Conservation (phyloP, 2,113 vertebrate species). For the Numenius arquata region DNA sequence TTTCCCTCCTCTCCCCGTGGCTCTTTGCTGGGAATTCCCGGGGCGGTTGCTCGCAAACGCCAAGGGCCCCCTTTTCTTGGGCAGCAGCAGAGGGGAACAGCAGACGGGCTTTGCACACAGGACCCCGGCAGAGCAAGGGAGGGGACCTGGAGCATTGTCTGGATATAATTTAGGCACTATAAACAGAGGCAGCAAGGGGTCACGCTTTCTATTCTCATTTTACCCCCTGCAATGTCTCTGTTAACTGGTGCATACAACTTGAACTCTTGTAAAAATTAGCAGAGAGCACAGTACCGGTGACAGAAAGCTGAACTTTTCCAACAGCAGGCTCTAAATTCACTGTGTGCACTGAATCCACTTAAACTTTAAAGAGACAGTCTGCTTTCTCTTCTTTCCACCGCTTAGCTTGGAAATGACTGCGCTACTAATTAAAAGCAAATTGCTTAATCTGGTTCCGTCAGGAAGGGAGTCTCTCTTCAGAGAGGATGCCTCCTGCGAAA, state of each 20-base stretch:
- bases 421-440: constrained; percentile 74
- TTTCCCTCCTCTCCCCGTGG: not conserved
- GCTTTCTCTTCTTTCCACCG: not conserved
- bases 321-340: constrained; percentile 37
- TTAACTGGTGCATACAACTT: constrained; percentile 28
- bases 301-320: constrained; percentile 30
- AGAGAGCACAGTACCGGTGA: not conserved
- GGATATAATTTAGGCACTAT: constrained; percentile 37
- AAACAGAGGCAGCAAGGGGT: constrained; percentile 19
- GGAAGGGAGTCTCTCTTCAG: constrained; percentile 14
- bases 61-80: not conserved
- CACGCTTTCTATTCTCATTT: not conserved
- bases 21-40: not conserved
- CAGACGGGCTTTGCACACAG: not conserved
- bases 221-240: constrained; percentile 13
- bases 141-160: not conserved
- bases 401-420: constrained; percentile 47
- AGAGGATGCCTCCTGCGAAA: constrained; percentile 13
- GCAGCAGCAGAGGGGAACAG: not conserved
- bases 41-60: not conserved
- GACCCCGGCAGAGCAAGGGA: not conserved
- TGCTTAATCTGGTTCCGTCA: constrained; percentile 55
- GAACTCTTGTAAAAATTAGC: constrained; percentile 29
- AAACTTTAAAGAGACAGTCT: constrained; percentile 48
- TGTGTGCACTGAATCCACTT: not conserved